These are phyloP conservation scores for Spisula subtruncata DNA, from an alignment of 2,888 invertebrate genomes.

Conservation along the genomic window DNA sequence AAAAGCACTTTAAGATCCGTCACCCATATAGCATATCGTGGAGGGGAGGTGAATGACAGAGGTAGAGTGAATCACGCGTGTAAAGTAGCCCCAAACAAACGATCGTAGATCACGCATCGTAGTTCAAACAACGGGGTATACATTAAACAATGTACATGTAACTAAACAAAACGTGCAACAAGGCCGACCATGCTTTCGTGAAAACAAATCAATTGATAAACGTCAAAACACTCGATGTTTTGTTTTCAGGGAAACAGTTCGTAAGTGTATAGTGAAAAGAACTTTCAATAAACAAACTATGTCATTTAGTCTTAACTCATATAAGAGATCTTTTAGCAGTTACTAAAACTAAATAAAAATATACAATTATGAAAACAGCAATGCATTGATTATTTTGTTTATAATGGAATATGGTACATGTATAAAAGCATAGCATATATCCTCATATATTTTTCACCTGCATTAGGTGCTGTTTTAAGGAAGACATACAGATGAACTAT, in stretches of 20 bases:
- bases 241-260: too few species aligned
- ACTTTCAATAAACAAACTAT: not conserved
- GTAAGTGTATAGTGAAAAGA: not conserved
- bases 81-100: not conserved
- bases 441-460: not conserved
- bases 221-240: not conserved
- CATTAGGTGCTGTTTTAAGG: not conserved
- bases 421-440: not conserved
- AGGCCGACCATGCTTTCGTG: not conserved
- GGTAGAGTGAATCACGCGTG: constrained; percentile 4
- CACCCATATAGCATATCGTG: not conserved
- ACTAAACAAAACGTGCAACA: constrained; percentile 18
- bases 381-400: not conserved
- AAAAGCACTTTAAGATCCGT: not conserved
- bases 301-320: not conserved
- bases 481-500: not conserved
- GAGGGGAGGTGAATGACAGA: constrained; percentile 3
- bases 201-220: not conserved
- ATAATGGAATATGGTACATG: not conserved
- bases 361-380: not conserved
- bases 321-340: not conserved
- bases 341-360: not conserved
- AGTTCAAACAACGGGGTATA: not conserved
- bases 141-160: not conserved
- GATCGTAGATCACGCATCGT: not conserved